These are phyloP conservation scores for Chaetodon trifasciatus DNA, from an alignment of 2,797 vertebrate genomes.

Conservation along the genomic window DNA sequence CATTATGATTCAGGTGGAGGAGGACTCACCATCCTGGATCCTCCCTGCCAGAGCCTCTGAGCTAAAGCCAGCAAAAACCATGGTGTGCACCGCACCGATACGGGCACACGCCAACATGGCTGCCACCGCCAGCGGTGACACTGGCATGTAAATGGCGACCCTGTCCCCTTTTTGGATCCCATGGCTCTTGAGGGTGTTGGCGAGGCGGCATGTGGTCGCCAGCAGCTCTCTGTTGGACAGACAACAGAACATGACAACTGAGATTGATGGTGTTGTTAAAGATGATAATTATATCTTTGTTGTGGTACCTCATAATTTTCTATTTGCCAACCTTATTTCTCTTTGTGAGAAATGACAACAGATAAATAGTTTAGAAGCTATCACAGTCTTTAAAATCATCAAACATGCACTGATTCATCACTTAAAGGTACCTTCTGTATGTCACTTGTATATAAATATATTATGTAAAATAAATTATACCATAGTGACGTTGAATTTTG, in stretches of 20 bases:
- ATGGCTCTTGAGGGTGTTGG: conserved; percentile 90
- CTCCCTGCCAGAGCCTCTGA: conserved; percentile 91
- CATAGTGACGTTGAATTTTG: not conserved
- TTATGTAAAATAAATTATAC: too few relatives aligned
- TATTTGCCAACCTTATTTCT: too few relatives aligned
- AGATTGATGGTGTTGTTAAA: too few relatives aligned
- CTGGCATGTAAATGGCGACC: conserved; percentile 93
- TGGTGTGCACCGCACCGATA: conserved; percentile 91
- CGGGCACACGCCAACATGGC: conserved; percentile 94
- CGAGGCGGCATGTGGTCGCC: conserved; percentile 92
- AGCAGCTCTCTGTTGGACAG: conserved; percentile 87
- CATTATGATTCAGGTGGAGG: not conserved
- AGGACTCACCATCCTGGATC: conserved; percentile 90
- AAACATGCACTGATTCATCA: too few relatives aligned
- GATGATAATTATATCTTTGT: too few relatives aligned
- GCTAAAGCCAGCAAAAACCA: conserved; percentile 95
- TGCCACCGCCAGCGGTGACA: conserved; percentile 89
- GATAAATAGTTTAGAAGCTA: too few relatives aligned
- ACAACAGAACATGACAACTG: not conserved
- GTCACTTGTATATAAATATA: too few relatives aligned
- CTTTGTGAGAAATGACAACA: too few relatives aligned
- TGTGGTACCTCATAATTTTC: too few relatives aligned
- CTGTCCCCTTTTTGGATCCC: conserved; percentile 90
- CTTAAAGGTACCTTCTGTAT: too few relatives aligned
- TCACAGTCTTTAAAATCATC: too few relatives aligned